These are phyloP conservation scores for Rhynchonema sp. DNA, from an alignment of 2,888 invertebrate species.

Conservation along the genomic window DNA sequence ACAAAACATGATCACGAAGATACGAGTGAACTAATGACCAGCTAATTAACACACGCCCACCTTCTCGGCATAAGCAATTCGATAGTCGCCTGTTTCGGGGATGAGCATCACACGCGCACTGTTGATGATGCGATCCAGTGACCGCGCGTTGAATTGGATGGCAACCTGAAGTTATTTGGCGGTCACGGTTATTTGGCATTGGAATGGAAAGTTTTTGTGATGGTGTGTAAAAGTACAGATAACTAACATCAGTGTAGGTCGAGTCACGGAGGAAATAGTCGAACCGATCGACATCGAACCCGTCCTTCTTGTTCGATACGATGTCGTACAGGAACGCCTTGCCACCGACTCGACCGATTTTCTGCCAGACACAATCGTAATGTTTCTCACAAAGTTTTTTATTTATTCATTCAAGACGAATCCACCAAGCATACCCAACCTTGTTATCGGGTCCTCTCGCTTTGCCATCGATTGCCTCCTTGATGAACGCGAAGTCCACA, in stretches of 20 bases:
- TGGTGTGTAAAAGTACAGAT: neutral
- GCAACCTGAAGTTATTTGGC: neutral
- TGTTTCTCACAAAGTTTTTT: too few relatives aligned
- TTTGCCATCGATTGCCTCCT: slow-evolving; percentile 32
- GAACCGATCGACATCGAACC: slow-evolving; percentile 48
- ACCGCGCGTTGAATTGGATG: neutral
- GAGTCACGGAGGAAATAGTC: slow-evolving; percentile 46
- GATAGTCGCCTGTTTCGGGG: neutral
- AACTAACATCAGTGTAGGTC: slow-evolving; percentile 23
- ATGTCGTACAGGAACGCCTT: slow-evolving; percentile 41
- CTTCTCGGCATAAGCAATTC: slow-evolving; percentile 5
- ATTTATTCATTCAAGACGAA: too few relatives aligned
- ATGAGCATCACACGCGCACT: neutral
- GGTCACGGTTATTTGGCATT: too few relatives aligned
- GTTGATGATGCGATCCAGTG: neutral
- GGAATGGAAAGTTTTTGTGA: too few relatives aligned
- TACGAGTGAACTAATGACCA: neutral
- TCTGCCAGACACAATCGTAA: too few relatives aligned
- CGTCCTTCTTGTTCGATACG: slow-evolving; percentile 40
- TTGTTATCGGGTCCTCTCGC: slow-evolving; percentile 40
- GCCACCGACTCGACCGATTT: slow-evolving; percentile 21
- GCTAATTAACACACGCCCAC: neutral
- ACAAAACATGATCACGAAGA: neutral
- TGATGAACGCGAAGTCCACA: slow-evolving; percentile 32
- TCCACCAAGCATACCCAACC: too few relatives aligned